These are phyloP conservation scores for Dascillus cervinus DNA, from an alignment of 2,888 invertebrate species.

Conservation along the genomic window DNA sequence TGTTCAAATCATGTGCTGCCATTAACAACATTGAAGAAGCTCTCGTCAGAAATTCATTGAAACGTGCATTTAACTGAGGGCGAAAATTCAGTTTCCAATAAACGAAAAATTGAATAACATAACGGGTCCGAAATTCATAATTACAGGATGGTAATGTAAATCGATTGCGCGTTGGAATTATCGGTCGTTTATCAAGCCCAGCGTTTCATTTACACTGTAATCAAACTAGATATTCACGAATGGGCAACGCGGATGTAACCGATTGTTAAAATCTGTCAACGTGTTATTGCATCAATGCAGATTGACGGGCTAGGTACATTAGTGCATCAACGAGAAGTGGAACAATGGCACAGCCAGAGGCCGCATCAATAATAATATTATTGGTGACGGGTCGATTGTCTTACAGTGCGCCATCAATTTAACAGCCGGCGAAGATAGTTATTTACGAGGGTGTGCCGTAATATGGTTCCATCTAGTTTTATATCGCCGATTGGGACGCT, in stretches of 20 bases:
- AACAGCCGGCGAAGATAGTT: slow-evolving; percentile 30
- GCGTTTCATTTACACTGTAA: slow-evolving; percentile 35
- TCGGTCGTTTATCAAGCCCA: slow-evolving; percentile 37
- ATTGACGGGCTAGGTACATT: slow-evolving; percentile 28
- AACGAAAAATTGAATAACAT: too few species aligned
- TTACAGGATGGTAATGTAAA: too few species aligned
- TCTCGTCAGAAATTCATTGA: slow-evolving; percentile 25
- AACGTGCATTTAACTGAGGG: slow-evolving; percentile 16
- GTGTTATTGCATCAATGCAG: slow-evolving; percentile 36
- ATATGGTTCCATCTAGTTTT: slow-evolving; percentile 26
- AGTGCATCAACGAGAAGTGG: slow-evolving; percentile 7
- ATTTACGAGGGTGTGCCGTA: slow-evolving; percentile 25
- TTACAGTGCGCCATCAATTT: slow-evolving; percentile 33
- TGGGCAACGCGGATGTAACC: slow-evolving; percentile 20
- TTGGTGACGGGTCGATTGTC: slow-evolving; percentile 31
- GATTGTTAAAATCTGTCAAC: slow-evolving; percentile 27
- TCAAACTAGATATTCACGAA: slow-evolving; percentile 31
- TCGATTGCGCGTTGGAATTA: too few species aligned
- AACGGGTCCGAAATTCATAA: too few species aligned
- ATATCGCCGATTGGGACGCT: slow-evolving; percentile 25
- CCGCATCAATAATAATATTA: slow-evolving; percentile 29
- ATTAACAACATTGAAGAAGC: slow-evolving; percentile 26
- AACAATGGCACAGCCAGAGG: slow-evolving; percentile 7
- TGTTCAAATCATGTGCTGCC: slow-evolving; percentile 20
- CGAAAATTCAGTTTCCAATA: not conserved